Percentiles rank a stretch among this genome's conserved stretches.
Evolutionary conservation across 2,797 vertebrate genomes (phyloP).

Genomic region (Melanogrammus aeglefinus): DNA sequence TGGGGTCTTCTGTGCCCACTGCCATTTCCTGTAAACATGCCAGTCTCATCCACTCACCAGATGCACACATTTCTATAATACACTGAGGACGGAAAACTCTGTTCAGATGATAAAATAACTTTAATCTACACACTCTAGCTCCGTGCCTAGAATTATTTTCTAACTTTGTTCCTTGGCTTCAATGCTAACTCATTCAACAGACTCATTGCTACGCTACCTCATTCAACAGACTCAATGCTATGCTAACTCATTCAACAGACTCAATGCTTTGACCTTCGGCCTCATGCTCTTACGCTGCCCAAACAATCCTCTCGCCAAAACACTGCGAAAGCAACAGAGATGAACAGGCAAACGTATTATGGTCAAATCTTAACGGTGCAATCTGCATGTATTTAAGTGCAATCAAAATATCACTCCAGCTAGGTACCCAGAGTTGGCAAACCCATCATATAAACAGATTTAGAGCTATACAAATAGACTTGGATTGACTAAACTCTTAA

Average conservation of each 20-base stretch:
- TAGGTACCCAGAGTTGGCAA: no score
- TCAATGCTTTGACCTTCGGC: background rate
- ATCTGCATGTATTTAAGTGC: no score
- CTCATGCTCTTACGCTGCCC: no score
- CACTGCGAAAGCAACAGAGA: no score
- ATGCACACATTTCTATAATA: conserved; percentile 50
- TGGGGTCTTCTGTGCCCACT: conserved; percentile 55
- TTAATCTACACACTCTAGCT: conserved; percentile 12
- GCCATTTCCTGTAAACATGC: conserved; percentile 60
- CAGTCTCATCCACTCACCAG: conserved; percentile 51
- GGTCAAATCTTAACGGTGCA: no score
- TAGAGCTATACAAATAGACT: no score
- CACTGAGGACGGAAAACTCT: conserved; percentile 45
- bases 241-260: background rate
- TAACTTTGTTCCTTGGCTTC: background rate
- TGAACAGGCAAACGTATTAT: no score
- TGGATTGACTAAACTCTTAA: no score
- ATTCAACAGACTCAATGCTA: background rate
- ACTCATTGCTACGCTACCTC: background rate
- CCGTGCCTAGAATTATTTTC: background rate
- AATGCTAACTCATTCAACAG: background rate
- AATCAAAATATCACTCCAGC: no score
- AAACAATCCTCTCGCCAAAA: no score
- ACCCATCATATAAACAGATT: no score
- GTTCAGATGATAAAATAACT: conserved; percentile 35